Evolutionary conservation across 64 coral and sea anemone genomes (phyloP), one percentile per base, ranked within the genome.

Genomic region (Montipora efflorescens): DNA sequence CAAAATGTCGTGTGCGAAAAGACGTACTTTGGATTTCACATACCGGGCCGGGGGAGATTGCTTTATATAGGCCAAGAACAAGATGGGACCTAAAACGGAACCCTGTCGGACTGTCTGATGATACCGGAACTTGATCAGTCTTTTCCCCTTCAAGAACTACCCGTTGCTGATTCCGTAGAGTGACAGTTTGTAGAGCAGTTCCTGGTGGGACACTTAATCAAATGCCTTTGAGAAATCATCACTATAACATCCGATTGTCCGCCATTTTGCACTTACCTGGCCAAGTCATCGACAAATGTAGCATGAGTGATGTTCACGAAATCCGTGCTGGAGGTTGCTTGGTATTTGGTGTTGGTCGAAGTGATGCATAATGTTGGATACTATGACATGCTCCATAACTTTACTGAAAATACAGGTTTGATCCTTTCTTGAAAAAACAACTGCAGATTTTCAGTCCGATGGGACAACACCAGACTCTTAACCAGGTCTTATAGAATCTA

Each of bases 241-340:
- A 87, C 48, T 48, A 87, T 87, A 19, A 87, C 62, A 20, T 87
- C 66, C 19, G 70, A 20, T 73, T 73, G 70, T 73, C 70, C 70
- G 23, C 70, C 70, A 43, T 82, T 82, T 82, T 82, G 48, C 12
- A 82, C 20, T 59, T 61, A 10, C 81, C 36, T 83, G 57, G 53
- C 53, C 81, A 83, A 73, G 5, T 90, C 88, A 75, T 92, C 70
- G 50, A 92, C 72, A 76, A 92, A 92, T 59, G 18, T 84, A 78
- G 36, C 78, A 91, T 52, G 78, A 91, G 22, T 82, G 89, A 47
- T 19, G 3, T 82, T 36, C 36, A 4, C 89, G 80, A 67, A 92
- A 92, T 7, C 80, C 68, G 47, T 92, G 80, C 70, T 82, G 90
- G 67, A 36, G 64, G 45, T 72, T 86, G 70, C 70, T 43, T 67